Evolutionary conservation across 2,888 invertebrate genomes (phyloP).

Genomic region (Prenolepis imparis): DNA sequence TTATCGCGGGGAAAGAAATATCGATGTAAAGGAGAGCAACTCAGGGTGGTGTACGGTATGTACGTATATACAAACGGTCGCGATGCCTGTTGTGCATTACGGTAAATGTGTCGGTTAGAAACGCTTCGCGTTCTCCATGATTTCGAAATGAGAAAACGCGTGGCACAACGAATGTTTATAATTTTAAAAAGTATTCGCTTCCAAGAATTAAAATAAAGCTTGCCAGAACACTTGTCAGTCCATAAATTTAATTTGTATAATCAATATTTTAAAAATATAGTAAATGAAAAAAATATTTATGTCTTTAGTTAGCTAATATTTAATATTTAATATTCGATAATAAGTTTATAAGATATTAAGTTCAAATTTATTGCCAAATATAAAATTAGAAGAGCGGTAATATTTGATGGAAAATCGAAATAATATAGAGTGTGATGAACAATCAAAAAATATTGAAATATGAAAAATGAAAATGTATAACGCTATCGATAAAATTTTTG

Average conservation of each 20-base stretch:
- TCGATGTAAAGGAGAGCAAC: slow-evolving; percentile 81
- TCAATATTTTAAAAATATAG: neutral
- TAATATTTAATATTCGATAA: neutral
- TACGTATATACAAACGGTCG: slow-evolving; percentile 62
- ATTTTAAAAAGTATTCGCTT: slow-evolving; percentile 3
- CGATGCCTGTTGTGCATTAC: slow-evolving; percentile 40
- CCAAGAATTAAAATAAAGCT: neutral
- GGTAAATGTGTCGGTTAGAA: slow-evolving; percentile 39
- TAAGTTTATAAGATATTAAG: too few relatives aligned
- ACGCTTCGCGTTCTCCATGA: slow-evolving; percentile 46
- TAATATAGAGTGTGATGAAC: neutral
- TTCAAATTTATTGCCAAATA: neutral
- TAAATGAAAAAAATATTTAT: neutral
- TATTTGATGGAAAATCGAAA: neutral
- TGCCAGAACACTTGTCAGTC: neutral
- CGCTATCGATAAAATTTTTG: neutral
- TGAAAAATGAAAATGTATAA: neutral
- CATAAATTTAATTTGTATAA: neutral
- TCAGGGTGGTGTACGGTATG: slow-evolving; percentile 65
- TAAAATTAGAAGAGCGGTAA: neutral
- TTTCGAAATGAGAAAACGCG: slow-evolving; percentile 40
- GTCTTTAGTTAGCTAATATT: neutral
- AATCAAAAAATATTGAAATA: neutral
- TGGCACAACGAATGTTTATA: slow-evolving; percentile 4
- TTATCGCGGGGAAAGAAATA: slow-evolving; percentile 84